phyloP scores from a whole-genome alignment of 2,888 invertebrate genomes.

The Empis stercorea region DNA sequence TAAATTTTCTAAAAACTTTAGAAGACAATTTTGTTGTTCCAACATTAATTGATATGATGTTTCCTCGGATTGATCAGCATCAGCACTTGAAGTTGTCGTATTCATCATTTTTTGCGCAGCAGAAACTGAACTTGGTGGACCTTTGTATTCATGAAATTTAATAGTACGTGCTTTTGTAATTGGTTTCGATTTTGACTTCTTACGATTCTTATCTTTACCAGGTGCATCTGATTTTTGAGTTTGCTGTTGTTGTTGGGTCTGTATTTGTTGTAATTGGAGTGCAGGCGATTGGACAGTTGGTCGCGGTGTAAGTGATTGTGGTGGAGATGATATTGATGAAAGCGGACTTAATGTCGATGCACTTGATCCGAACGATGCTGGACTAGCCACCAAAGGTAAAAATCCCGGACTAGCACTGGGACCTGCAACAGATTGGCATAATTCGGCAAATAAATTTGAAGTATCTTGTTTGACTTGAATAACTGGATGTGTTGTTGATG shows the following conservation, averaged over 20 bases:
- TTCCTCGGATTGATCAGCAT: conserved; percentile 37
- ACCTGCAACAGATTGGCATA: conserved; percentile 44
- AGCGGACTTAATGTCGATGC: conserved; percentile 54
- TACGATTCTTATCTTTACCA: conserved; percentile 68
- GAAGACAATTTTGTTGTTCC: conserved; percentile 80
- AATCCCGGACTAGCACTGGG: conserved; percentile 34
- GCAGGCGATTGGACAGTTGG: conserved; percentile 39
- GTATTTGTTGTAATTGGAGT: conserved; percentile 29
- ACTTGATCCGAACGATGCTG: conserved; percentile 44
- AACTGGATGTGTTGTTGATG: conserved; percentile 4
- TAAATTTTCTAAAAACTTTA: conserved; percentile 71
- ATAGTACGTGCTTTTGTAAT: conserved; percentile 75
- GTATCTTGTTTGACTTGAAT: conserved; percentile 33
- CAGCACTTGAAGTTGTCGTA: conserved; percentile 37
- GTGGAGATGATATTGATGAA: conserved; percentile 52
- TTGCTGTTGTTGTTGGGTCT: conserved; percentile 27
- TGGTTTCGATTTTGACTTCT: conserved; percentile 69
- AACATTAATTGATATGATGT: conserved; percentile 83
- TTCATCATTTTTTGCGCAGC: conserved; percentile 52
- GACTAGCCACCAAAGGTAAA: conserved; percentile 40
- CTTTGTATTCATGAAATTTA: conserved; percentile 95
- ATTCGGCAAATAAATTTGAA: conserved; percentile 42
- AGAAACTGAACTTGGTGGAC: conserved; percentile 57
- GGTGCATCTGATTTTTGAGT: conserved; percentile 42
- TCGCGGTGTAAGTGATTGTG: conserved; percentile 41